phyloP scores from a whole-genome alignment of 2,113 vertebrate species.

The Hystrix brachyura region DNA sequence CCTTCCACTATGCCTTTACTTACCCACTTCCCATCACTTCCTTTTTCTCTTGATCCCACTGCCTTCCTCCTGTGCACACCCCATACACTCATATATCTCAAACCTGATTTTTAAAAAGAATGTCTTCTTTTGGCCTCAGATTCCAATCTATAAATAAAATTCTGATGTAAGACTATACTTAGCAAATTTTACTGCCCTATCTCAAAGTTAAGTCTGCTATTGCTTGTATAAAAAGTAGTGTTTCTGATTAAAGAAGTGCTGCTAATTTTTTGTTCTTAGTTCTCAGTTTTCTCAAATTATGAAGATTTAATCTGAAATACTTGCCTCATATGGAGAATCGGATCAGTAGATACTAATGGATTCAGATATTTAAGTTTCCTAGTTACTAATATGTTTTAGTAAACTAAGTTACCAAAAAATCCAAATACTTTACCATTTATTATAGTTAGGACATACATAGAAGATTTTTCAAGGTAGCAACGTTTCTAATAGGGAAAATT shows the following conservation, averaged over 20 bases:
- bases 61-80: not conserved
- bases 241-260: not conserved
- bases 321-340: not conserved
- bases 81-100: not conserved
- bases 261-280: not conserved
- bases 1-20: not conserved
- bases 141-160: slow-evolving; percentile 24
- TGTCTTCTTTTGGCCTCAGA: not conserved
- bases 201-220: not conserved
- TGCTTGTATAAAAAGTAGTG: not conserved
- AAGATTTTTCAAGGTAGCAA: not conserved
- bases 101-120: not conserved
- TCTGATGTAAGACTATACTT: slow-evolving; percentile 40
- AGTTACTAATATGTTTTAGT: slow-evolving; percentile 17
- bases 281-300: slow-evolving; percentile 42
- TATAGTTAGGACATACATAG: not conserved
- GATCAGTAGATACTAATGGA: not conserved
- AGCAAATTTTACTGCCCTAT: slow-evolving; percentile 21
- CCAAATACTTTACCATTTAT: not conserved
- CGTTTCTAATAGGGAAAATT: slow-evolving; percentile 8
- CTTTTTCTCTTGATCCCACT: not conserved
- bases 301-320: slow-evolving; percentile 42
- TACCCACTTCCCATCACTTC: not conserved
- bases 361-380: slow-evolving; percentile 9
- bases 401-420: slow-evolving; percentile 4